Conservation (phyloP, 2,113 vertebrate species). For the Aythya baeri region DNA sequence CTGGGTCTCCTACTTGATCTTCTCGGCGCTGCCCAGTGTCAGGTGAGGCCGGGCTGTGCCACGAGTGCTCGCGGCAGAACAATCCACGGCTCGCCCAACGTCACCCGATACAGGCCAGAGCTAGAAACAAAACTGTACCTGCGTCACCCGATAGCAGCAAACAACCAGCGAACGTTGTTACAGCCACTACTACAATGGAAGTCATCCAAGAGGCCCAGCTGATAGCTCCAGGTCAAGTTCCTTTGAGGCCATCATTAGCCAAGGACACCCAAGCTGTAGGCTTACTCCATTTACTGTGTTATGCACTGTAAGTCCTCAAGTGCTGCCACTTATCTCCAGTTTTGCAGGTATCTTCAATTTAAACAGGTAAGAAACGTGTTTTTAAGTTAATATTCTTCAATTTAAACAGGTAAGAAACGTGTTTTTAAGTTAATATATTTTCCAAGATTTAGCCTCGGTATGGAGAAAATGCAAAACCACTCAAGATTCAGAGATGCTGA, state of each 20-base stretch:
- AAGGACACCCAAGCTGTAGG: conserved; percentile 8
- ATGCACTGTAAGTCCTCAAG: background rate
- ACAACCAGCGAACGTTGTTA: background rate
- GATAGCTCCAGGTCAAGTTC: conserved; percentile 56
- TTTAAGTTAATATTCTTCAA: rapidly evolving
- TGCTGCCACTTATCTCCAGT: background rate
- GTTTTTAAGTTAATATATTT: rapidly evolving
- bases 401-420: background rate
- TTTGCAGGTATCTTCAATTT: background rate
- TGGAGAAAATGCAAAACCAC: background rate
- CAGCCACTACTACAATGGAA: conserved; percentile 60
- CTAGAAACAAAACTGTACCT: conserved; percentile 47
- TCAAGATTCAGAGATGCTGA: background rate
- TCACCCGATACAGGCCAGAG: conserved; percentile 34
- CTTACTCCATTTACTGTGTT: background rate
- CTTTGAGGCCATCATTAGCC: conserved; percentile 4
- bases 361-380: background rate
- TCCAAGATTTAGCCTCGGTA: background rate
- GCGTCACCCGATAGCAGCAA: conserved; percentile 44
- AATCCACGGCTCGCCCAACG: background rate
- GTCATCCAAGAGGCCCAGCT: conserved; percentile 48
- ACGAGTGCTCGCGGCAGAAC: background rate
- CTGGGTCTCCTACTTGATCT: background rate
- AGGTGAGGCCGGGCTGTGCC: background rate
- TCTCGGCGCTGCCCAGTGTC: background rate